Base-by-base conservation (phyloP, 2,113 vertebrate genomes). In the Nettapus auritus region DNA sequence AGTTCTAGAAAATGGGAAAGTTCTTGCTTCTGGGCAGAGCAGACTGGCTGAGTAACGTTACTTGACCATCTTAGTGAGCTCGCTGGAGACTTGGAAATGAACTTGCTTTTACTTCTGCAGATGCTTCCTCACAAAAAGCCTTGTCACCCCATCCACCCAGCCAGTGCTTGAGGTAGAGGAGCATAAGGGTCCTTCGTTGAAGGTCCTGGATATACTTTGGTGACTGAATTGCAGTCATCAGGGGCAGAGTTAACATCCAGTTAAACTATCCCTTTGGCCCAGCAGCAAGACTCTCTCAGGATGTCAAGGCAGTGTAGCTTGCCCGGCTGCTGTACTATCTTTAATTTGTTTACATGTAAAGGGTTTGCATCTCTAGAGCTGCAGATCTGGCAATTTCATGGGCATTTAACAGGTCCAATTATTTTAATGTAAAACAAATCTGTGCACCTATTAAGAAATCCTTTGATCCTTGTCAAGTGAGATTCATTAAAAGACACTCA, bases 391-490 rank as follows among this genome's bases (percentile, higher is more conserved):
- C 80, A 90, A 89, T 82, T 93, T 76, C 50, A 88, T 91, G 92
- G 88, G 25, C 77, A 66, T 86, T 90, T 84, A 92, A 69, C 44
- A 94, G 74, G 70, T 81, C 74, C 62, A 71, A 69, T 69, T 89
- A 76, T 96, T 93, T 90, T 92, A 86, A 90, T 92, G 57, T 75
- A 44, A 87, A 76, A 78, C 86, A 90, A 95, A 86, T 86, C 64
- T 63, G 12, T 60, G 80, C 88, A 73, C 9, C 83, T 93, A 80
- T 22, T 86, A 88, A 91, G 79, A 64, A 90, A 82, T 78, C 66
- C 86, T 96, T 86, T 86, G 88, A 94, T 93, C 70, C 70, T 46
- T 82, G 86, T 85, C 86, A 89, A 73, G 55, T 62, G 77, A 84
- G 57, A 75, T 31, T 75, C 50, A 85, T 28, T 82, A 87, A 87